Base-by-base conservation (phyloP, 2,113 vertebrate species). In the Tursiops truncatus region DNA sequence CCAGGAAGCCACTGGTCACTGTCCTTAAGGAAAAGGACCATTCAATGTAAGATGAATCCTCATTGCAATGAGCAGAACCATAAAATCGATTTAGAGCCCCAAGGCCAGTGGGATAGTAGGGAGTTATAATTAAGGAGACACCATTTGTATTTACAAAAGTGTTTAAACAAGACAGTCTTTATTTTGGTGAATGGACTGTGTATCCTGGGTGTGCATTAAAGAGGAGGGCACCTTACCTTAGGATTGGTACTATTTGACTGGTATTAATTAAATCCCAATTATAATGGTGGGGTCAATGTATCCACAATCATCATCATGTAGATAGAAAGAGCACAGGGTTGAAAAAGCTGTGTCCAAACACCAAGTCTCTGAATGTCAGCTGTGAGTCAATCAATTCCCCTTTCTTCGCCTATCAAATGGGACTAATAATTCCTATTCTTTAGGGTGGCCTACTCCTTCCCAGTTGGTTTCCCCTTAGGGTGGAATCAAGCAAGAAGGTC, bases 1-100 rank as follows among this genome's bases (percentile, higher is more conserved):
- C 96, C 60, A 5, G 4, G 83, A 97, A 97, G 91, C 53, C 91
- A 92, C 1, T 89, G 96, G 91, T 82, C 88, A 98, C 88, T 76
- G 33, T 96, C 58, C 67, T 92, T 84, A 83, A 84, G 85, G 73
- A 62, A 92, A 88, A 92, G 71, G 18, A 89, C 15, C 10, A 65
- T 63, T 89, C 21, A 36, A 1, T 84, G 31, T 62, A 74, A 87
- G 44, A 89, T 38, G 47, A 89, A 77, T 20, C 47, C 44, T 94
- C 26, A 50, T 5, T 50, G 7, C 25, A 68, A 89, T 23, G 11
- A 83, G 12, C 8, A 79, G 73, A 38, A 80, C 60, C 33, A 44
- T 77, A 65, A 97, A 96, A 65, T 15, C 36, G 23, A 44, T 91
- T 80, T 74, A 93, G 56, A 74, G 60, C 36, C 41, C 74, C 12